Conservation (phyloP, 2,797 vertebrate genomes). For the Lateolabrax maculatus region DNA sequence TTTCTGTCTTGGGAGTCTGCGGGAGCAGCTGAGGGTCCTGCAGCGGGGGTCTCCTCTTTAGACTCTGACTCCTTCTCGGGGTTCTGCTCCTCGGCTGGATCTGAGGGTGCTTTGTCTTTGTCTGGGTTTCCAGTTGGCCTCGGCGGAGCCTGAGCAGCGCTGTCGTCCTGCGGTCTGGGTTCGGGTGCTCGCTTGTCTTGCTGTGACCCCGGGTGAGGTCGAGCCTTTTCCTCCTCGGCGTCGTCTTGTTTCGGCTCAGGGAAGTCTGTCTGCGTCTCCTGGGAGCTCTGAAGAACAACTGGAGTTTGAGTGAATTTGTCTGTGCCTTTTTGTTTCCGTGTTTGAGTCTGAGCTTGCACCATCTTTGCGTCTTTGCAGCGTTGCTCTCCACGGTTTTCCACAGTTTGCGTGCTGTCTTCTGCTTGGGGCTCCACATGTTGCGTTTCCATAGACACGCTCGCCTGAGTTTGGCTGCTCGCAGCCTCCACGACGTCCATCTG, state of each 20-base stretch:
- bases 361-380: not conserved
- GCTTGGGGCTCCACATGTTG: not conserved
- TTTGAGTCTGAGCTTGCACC: slow-evolving; percentile 69
- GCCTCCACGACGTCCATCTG: slow-evolving; percentile 20
- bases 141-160: not conserved
- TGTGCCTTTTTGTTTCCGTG: fast-evolving
- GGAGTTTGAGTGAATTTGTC: slow-evolving; percentile 61
- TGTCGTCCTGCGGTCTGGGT: not conserved
- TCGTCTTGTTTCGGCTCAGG: not conserved
- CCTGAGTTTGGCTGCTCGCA: slow-evolving; percentile 18
- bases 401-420: not conserved
- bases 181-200: not conserved
- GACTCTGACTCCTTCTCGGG: not conserved
- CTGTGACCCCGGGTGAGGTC: not conserved
- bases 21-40: slow-evolving; percentile 10
- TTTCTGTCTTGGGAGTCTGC: not conserved
- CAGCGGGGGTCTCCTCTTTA: slow-evolving; percentile 7
- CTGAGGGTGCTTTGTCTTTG: not conserved
- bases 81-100: slow-evolving; percentile 8
- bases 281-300: slow-evolving; percentile 17
- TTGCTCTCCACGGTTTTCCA: not conserved
- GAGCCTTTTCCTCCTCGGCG: not conserved
- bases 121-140: not conserved
- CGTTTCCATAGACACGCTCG: not conserved
- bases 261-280: slow-evolving; percentile 73